Evolutionary conservation across 2,797 vertebrate genomes (phyloP).

Genomic region (Bradypodion pumilum): DNA sequence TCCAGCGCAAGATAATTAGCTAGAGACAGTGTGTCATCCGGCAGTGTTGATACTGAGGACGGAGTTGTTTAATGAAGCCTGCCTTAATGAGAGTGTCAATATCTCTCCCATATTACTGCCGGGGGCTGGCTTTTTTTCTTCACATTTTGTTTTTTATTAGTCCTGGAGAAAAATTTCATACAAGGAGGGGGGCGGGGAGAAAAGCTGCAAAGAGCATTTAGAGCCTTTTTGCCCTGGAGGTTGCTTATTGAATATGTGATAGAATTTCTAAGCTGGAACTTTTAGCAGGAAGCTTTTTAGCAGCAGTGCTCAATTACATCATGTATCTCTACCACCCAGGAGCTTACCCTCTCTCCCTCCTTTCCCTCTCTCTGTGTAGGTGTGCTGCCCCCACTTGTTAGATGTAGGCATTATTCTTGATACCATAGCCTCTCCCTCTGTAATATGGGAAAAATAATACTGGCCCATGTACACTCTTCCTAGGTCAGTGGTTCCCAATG

Average conservation of each 20-base stretch:
- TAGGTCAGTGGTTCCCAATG: too few species aligned
- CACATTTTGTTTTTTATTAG: constrained; percentile 68
- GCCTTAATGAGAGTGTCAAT: constrained; percentile 60
- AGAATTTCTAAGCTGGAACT: background rate
- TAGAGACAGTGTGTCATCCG: constrained; percentile 47
- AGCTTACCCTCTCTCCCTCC: background rate
- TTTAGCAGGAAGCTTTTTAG: background rate
- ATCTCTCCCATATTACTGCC: constrained; percentile 63
- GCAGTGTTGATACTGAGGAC: constrained; percentile 47
- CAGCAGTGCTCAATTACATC: background rate
- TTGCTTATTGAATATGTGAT: background rate
- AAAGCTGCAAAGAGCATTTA: constrained; percentile 14
- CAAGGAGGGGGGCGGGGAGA: constrained; percentile 37
- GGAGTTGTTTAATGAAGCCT: constrained; percentile 65
- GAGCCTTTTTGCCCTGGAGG: background rate
- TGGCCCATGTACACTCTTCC: too few species aligned
- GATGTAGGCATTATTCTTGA: background rate
- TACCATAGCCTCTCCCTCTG: background rate
- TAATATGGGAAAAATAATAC: background rate
- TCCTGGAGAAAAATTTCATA: constrained; percentile 46
- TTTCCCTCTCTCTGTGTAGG: background rate
- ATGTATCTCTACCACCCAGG: background rate
- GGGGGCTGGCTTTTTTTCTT: constrained; percentile 60
- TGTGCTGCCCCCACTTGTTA: background rate
- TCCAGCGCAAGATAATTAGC: constrained; percentile 71